Evolutionary conservation across 2,797 vertebrate genomes (phyloP).

Genomic region (Periophthalmus magnuspinnatus): DNA sequence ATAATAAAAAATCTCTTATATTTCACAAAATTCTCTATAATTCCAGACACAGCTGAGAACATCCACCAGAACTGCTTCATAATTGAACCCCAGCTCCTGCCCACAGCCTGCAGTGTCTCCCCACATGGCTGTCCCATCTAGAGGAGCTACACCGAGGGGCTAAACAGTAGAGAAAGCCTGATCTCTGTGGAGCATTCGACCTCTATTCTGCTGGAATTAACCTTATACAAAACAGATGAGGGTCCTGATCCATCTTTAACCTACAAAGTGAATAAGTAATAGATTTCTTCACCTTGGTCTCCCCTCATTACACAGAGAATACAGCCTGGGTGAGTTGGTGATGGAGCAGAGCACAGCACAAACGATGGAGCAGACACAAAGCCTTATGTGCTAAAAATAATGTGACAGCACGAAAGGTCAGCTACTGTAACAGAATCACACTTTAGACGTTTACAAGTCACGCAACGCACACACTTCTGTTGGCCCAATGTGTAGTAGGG

Average conservation of each 20-base stretch:
- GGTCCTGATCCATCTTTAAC: slow-evolving; percentile 16
- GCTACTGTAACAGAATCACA: background rate
- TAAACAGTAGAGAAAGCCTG: background rate
- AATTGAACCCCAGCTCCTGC: slow-evolving; percentile 34
- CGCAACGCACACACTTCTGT: background rate
- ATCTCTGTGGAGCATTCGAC: background rate
- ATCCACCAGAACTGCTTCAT: slow-evolving; percentile 3
- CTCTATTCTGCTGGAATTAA: slow-evolving; percentile 11
- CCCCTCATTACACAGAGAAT: slow-evolving; percentile 38
- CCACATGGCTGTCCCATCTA: slow-evolving; percentile 34
- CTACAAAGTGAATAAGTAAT: slow-evolving; percentile 26
- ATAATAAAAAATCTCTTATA: background rate
- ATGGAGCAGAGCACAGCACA: background rate
- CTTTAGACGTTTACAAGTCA: background rate
- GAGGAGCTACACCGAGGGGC: slow-evolving; percentile 1
- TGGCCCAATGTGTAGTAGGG: background rate
- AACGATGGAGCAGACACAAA: background rate
- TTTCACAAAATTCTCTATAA: background rate
- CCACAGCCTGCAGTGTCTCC: slow-evolving; percentile 32
- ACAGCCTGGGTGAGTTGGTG: slow-evolving; percentile 9
- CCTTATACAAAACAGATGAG: slow-evolving; percentile 22
- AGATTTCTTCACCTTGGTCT: slow-evolving; percentile 39
- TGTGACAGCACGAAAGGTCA: background rate
- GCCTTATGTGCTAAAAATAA: slow-evolving; percentile 19
- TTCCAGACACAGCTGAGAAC: background rate